These are phyloP conservation scores for Sesamia nonagrioides DNA, from an alignment of 1,140 invertebrate genomes.

Conservation along the genomic window DNA sequence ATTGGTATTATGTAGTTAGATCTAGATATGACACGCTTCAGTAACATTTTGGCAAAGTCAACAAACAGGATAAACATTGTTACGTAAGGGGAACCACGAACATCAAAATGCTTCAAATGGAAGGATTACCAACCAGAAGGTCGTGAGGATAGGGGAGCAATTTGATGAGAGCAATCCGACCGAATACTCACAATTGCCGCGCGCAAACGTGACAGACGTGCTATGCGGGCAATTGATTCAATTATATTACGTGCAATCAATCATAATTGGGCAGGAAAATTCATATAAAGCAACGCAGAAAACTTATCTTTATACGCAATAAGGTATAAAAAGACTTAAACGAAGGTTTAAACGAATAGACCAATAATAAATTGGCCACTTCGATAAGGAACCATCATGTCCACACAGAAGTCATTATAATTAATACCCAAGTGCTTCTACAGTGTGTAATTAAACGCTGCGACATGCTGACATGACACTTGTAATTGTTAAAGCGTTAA, in stretches of 20 bases:
- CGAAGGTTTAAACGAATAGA: neutral
- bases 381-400: neutral
- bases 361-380: neutral
- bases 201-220: neutral
- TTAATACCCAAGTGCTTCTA: neutral
- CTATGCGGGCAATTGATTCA: neutral
- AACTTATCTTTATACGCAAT: neutral
- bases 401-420: constrained; percentile 27
- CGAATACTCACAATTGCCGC: neutral
- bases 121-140: constrained; percentile 17
- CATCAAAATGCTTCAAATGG: neutral
- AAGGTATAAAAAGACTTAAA: neutral
- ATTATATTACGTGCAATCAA: neutral
- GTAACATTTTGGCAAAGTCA: neutral
- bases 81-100: neutral
- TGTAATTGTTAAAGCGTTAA: constrained; percentile 45
- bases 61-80: constrained; percentile 24
- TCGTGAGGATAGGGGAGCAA: constrained; percentile 1
- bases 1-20: neutral
- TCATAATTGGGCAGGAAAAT: neutral
- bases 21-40: neutral
- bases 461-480: constrained; percentile 25
- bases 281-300: neutral
- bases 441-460: constrained; percentile 26
- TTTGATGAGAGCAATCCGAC: constrained; percentile 7